Evolutionary conservation across 1,140 invertebrate genomes (phyloP), one percentile per base, ranked within the genome.

Genomic region (Olivierus martensii): DNA sequence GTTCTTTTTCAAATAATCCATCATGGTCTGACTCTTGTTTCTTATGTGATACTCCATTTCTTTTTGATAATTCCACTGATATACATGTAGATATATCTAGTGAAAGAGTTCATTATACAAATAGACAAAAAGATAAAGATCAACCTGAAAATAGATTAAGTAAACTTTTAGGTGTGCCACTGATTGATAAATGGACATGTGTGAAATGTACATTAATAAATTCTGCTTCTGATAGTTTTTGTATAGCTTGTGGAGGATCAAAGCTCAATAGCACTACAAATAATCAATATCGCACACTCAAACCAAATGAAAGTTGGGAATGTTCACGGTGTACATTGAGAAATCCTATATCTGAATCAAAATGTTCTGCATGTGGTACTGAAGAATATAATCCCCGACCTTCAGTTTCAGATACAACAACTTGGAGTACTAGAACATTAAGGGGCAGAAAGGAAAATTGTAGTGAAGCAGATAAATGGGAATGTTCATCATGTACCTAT

Each of bases 151-250:
- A 15, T 15, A 50, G 35, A 22, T 36, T 51, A 18, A 55, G 51
- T 39, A 35, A 42, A 22, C 22, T 52, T 3, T 37, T 52, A 5
- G 49, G 51, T n/a, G 48, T 51, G 17, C 49, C 51, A 14, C 4
- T 55, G 3, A 46, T 53, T 18, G 55, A 51, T 17, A 75, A 77
- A 15, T 92, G 88, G 87, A 82, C 83, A 5, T 91, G 88, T 65
- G 79, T 80, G 57, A 87, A 87, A 62, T 91, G 87, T 66, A 91
- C 87, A 2, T 71, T 91, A 43, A 74, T 88, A 3, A 91, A 91
- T 70, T 75, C 78, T 18, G 73, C 74, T 1, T 69, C 73, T 18
- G 75, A 77, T 7, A 73, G 77, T 48, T 79, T 79, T 0, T 91
- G 88, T 63, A 79, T 81, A 7, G 85, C 83, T 0, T 91, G 87